Evolutionary conservation across 2,113 vertebrate species (phyloP), one percentile per base, ranked within the genome.

Genomic region (Propithecus coquereli): DNA sequence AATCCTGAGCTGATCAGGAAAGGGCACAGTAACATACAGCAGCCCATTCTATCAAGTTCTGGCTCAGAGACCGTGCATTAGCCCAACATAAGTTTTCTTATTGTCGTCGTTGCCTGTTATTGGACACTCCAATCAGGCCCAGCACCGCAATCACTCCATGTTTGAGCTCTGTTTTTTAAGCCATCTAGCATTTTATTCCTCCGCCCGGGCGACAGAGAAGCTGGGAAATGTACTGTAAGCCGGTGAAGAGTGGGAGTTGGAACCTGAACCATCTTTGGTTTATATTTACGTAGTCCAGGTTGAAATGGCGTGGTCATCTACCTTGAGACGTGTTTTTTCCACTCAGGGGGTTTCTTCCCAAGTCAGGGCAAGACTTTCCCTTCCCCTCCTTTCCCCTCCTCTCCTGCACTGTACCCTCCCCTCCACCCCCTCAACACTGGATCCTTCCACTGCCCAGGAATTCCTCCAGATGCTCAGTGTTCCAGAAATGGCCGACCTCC

Each of bases 101-200:
- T 4, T 17, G 18, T 40, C 23, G 0, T 16, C 3, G 1, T 17
- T 1, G 3, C 32, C 34, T 13, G 4, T 37, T 27, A 6, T 0
- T 61, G 45, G 65, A 37, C 14, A 0, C 2, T 2, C 0, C 1
- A 6, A 3, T 18, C 73, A 40, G 27, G 34, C n/a, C 50, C 14
- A 25, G 3, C 2, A 8, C 16, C 3, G 0, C 11, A 8, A 0
- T 5, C n/a, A 3, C 1, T 14, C 77, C 6, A 13, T 1, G 6
- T 43, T 4, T 3, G 71, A 77, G 17, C 25, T 50, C 90, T 22
- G 27, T 17, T 12, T 50, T 63, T 32, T 14, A 57, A 87, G 34
- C 47, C 76, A 13, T 14, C 37, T 22, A 16, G n/a, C 65, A 6
- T 10, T 82, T 76, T 34, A 50, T 66, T 52, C 50, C 45, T 16